These are phyloP conservation scores for Macroramphosus scolopax DNA, from an alignment of 2,797 vertebrate genomes.

Conservation along the genomic window DNA sequence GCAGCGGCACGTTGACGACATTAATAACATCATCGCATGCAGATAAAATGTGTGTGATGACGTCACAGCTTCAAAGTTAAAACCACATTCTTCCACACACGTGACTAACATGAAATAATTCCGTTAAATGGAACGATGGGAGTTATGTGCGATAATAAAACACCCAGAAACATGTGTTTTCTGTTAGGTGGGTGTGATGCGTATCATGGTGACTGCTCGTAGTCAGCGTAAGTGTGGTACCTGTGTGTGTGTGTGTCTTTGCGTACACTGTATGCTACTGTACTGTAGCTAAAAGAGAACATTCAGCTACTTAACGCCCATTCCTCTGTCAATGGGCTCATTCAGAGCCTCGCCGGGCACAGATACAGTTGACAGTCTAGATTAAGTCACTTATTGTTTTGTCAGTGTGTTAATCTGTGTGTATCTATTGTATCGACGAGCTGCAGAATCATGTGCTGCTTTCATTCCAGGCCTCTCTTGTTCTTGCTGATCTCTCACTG, in stretches of 20 bases:
- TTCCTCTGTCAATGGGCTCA: conserved; percentile 56
- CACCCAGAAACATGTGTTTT: background rate
- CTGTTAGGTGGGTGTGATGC: conserved; percentile 5
- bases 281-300: conserved; percentile 66
- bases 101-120: too few species aligned
- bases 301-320: conserved; percentile 61
- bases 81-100: too few species aligned
- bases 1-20: too few species aligned
- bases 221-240: conserved; percentile 22
- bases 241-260: conserved; percentile 22
- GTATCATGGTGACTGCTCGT: conserved; percentile 5
- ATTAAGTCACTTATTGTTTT: conserved; percentile 42
- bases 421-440: conserved; percentile 23
- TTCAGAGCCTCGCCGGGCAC: conserved; percentile 46
- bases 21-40: too few species aligned
- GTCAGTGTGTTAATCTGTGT: conserved; percentile 2
- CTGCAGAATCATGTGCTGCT: too few species aligned
- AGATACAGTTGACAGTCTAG: conserved; percentile 30
- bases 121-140: too few species aligned
- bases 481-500: conserved; percentile 3
- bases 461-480: background rate
- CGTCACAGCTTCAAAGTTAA: too few species aligned
- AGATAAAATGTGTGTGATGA: too few species aligned
- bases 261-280: conserved; percentile 60
- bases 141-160: too few species aligned